Percentiles rank a stretch among this genome's conserved stretches.
These are phyloP conservation scores for Hesperia comma DNA, from an alignment of 2,888 invertebrate genomes.

Conservation along the genomic window DNA sequence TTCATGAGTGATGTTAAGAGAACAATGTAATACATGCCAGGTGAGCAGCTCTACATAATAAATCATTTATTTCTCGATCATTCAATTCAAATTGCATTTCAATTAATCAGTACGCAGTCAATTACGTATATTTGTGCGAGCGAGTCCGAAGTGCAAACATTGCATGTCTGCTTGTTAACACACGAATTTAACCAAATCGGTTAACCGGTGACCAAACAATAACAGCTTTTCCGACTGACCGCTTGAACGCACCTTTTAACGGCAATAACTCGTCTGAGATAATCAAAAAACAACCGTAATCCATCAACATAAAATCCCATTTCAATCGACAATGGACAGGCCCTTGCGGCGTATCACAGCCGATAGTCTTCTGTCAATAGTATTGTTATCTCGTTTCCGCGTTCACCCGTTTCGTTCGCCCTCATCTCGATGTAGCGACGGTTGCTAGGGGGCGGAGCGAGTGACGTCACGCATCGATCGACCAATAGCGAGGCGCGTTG, in stretches of 20 bases:
- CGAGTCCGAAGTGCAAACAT: constrained; percentile 54
- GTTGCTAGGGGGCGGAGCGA: constrained; percentile 80
- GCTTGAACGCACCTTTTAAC: constrained; percentile 47
- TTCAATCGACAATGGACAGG: constrained; percentile 24
- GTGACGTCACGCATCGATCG: constrained; percentile 72
- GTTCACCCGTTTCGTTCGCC: constrained; percentile 63
- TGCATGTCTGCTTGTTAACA: constrained; percentile 78
- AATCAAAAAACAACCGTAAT: constrained; percentile 39
- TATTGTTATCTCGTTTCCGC: constrained; percentile 67
- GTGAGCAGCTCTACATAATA: constrained; percentile 3
- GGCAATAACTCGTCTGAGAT: constrained; percentile 36
- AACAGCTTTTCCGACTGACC: constrained; percentile 82
- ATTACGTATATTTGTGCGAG: constrained; percentile 58
- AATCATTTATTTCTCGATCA: not conserved
- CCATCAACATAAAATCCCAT: fast-evolving
- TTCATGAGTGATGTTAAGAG: not conserved
- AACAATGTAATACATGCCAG: not conserved
- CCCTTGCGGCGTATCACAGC: constrained; percentile 46
- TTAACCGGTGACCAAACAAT: constrained; percentile 83
- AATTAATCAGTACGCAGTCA: constrained; percentile 72
- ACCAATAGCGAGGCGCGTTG: constrained; percentile 65
- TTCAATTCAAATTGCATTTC: constrained; percentile 44
- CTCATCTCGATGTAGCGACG: constrained; percentile 81
- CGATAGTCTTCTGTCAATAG: constrained; percentile 55
- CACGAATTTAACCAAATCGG: constrained; percentile 83